Conservation (phyloP, 2,797 vertebrate genomes). For the Avahi laniger region DNA sequence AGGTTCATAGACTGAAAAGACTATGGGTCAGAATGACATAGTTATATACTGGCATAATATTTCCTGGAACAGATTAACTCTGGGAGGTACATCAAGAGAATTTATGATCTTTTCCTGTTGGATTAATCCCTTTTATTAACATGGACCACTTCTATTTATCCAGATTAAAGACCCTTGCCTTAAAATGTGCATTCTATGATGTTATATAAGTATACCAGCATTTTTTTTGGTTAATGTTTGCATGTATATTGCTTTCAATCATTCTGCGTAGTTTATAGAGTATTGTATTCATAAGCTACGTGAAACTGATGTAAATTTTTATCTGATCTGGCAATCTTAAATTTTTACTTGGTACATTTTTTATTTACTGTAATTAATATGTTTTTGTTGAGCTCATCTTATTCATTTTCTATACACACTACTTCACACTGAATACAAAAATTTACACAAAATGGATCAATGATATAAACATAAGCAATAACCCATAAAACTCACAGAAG, state of each 20-base stretch:
- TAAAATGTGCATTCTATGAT: not conserved
- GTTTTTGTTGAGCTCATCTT: not conserved
- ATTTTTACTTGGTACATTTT: not conserved
- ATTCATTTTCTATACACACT: not conserved
- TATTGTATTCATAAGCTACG: not conserved
- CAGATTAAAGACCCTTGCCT: not conserved
- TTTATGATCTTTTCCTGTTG: not conserved
- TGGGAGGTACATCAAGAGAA: not conserved
- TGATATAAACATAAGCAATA: too few species aligned
- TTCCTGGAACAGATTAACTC: not conserved
- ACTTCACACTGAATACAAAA: too few species aligned
- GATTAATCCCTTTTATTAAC: not conserved
- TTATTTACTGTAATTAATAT: not conserved
- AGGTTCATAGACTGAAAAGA: not conserved
- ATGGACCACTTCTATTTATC: not conserved
- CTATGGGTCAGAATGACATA: not conserved
- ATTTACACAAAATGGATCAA: too few species aligned
- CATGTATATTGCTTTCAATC: not conserved
- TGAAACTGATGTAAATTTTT: not conserved
- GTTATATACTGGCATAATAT: not conserved
- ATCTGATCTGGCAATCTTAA: not conserved
- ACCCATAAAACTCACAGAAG: too few species aligned
- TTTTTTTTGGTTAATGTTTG: not conserved
- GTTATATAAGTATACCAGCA: not conserved
- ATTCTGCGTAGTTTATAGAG: not conserved